Evolutionary conservation across 1,140 invertebrate genomes (phyloP).

Genomic region (Tetraneura akinire): DNA sequence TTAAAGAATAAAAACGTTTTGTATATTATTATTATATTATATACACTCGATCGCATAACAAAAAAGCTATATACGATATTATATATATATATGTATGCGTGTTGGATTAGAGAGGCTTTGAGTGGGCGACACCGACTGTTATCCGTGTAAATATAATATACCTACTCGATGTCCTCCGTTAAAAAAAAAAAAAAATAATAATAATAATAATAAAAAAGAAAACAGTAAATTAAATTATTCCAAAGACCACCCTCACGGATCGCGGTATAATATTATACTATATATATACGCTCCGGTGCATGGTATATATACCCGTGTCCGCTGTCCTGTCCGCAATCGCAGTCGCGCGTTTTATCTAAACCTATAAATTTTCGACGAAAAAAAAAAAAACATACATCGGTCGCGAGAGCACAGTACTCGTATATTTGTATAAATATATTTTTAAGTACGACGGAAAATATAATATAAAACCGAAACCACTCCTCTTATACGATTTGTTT

Average conservation of each 20-base stretch:
- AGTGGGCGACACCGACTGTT: constrained; percentile 35
- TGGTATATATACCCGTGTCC: neutral
- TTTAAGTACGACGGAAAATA: neutral
- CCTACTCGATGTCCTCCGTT: neutral
- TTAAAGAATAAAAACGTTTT: constrained; percentile 34
- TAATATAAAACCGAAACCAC: neutral
- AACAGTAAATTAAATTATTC: constrained; percentile 50
- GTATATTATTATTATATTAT: neutral
- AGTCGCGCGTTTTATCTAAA: constrained; percentile 2
- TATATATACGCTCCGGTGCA: neutral
- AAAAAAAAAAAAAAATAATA: constrained; percentile 13
- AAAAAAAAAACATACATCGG: neutral
- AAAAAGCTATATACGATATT: constrained; percentile 19
- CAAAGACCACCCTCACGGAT: constrained; percentile 44
- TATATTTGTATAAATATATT: too few species aligned
- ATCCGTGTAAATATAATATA: constrained; percentile 25
- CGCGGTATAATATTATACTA: neutral
- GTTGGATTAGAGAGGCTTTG: constrained; percentile 42
- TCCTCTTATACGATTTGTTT: constrained; percentile 1
- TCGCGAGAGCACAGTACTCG: neutral
- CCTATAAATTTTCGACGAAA: constrained; percentile 42
- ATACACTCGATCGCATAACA: neutral
- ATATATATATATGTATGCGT: neutral
- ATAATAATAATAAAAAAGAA: constrained; percentile 42
- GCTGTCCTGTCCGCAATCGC: neutral